phyloP scores from a whole-genome alignment of 2,113 vertebrate species.

The Ceratotherium simum region DNA sequence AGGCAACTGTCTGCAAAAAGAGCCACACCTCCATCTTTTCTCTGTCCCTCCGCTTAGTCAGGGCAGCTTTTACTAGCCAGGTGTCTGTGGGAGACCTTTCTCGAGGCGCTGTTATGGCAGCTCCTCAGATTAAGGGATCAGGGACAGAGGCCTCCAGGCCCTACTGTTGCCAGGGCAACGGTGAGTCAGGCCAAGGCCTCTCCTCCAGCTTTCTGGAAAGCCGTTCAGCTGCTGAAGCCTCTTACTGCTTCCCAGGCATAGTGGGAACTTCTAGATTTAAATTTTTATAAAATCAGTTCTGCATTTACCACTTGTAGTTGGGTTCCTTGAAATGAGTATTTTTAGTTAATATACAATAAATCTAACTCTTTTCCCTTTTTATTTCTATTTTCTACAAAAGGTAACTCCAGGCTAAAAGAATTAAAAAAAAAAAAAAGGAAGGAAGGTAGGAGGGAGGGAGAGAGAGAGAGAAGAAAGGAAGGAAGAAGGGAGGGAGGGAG shows the following conservation, averaged over 20 bases:
- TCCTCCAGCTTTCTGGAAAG: slow-evolving; percentile 63
- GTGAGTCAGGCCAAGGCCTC: slow-evolving; percentile 68
- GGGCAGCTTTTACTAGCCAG: not conserved
- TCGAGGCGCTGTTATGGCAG: not conserved
- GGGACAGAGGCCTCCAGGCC: slow-evolving; percentile 59
- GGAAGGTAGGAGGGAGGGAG: not conserved
- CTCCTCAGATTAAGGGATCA: slow-evolving; percentile 75
- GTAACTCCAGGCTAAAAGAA: not conserved
- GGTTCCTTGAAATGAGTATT: slow-evolving; percentile 47
- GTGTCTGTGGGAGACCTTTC: slow-evolving; percentile 63
- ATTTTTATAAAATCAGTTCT: slow-evolving; percentile 1
- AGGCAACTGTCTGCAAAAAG: not conserved
- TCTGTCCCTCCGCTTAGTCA: not conserved
- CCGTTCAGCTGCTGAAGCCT: not conserved
- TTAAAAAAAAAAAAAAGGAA: not conserved
- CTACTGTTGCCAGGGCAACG: slow-evolving; percentile 73
- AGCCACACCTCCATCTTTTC: not conserved
- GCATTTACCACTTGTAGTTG: not conserved
- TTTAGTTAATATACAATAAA: slow-evolving; percentile 1
- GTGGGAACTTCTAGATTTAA: not conserved
- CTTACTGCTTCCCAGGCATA: not conserved
- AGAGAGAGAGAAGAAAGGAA: accelerated
- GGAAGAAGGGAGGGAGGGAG: not conserved
- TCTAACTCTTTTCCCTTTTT: slow-evolving; percentile 26
- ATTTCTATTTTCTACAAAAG: slow-evolving; percentile 25